Base-by-base conservation (phyloP, 2,888 invertebrate genomes). In the Isoperla grammatica region DNA sequence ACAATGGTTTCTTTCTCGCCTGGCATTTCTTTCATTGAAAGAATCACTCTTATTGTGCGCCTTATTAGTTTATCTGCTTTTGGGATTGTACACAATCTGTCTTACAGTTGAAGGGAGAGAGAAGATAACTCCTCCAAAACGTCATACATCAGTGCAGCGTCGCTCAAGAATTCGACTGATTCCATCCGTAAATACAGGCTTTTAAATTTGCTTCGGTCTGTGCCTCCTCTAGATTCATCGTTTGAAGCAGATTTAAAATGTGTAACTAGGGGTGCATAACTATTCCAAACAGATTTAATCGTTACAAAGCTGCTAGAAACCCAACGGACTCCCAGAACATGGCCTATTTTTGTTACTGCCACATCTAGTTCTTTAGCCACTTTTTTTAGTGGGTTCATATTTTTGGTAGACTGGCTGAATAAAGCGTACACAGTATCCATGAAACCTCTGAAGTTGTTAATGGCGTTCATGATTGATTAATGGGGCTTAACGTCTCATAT, bases 401-500 rank as follows among this genome's bases (percentile, higher is more conserved):
- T 61, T 63, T 65, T 65, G 0, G 60, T 46, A 2, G 61, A 61
- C 20, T 53, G 53, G 23, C 59, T 60, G 35, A 63, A 65, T 8
- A 60, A 22, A 39, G 48, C 15, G 43, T 65, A 64, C 13, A 65
- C 19, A 15, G 29, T 53, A 56, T 65, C 61, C 43, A 65, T 63
- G 56, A 65, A 63, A 17, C 20, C 17, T 55, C 63, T 53, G 19
- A 65, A 63, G 40, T 65, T 56, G 49, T 65, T 61, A 19, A 61
- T 50, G 13, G 54, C 62, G 12, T 37, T 43, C 39, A 65, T 55
- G n/a, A 15, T 64, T 50, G 46, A 56, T 54, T 13, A 63, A n/a
- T n/a, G n/a, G n/a, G n/a, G n/a, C n/a, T n/a, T n/a, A n/a, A n/a
- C n/a, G n/a, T n/a, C n/a, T n/a, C n/a, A n/a, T n/a, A n/a, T n/a